A percentile compares a stretch with the other conserved stretches of the same genome.
These are phyloP conservation scores for Heliconius ismenius DNA, from an alignment of 2,888 invertebrate species.

Conservation along the genomic window DNA sequence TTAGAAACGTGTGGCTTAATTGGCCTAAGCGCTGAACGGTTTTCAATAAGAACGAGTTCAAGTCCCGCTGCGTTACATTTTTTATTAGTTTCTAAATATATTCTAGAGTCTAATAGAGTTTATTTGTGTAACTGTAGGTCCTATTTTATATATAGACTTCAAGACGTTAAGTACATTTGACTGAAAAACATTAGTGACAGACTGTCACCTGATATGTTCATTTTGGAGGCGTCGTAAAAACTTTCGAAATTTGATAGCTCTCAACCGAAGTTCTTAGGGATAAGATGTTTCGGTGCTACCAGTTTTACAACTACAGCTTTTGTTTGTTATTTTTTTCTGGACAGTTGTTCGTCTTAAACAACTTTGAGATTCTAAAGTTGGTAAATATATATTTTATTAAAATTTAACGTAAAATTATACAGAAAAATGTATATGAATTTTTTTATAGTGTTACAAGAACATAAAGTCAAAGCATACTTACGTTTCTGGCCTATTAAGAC, in stretches of 20 bases:
- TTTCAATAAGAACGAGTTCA: too few relatives aligned
- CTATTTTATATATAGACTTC: neutral
- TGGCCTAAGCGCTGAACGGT: too few relatives aligned
- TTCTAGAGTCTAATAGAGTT: neutral
- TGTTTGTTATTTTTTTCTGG: neutral
- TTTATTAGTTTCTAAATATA: neutral
- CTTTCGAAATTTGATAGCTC: slow-evolving; percentile 9
- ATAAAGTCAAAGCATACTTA: neutral
- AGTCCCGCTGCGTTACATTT: neutral
- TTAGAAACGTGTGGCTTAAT: too few relatives aligned
- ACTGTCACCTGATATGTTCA: slow-evolving; percentile 9
- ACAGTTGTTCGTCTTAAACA: neutral
- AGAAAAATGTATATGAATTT: neutral
- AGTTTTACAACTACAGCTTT: neutral
- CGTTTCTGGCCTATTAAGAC: slow-evolving; percentile 15
- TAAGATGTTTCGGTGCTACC: neutral
- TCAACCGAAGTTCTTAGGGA: neutral
- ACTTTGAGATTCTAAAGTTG: neutral
- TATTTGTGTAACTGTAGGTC: neutral
- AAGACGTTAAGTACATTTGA: neutral
- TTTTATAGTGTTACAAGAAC: neutral
- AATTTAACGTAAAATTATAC: neutral
- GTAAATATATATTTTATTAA: neutral
- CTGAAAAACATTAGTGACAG: neutral
- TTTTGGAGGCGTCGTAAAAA: neutral